Evolutionary conservation across 2,888 invertebrate genomes (phyloP).

Genomic region (Nymphalis urticae): DNA sequence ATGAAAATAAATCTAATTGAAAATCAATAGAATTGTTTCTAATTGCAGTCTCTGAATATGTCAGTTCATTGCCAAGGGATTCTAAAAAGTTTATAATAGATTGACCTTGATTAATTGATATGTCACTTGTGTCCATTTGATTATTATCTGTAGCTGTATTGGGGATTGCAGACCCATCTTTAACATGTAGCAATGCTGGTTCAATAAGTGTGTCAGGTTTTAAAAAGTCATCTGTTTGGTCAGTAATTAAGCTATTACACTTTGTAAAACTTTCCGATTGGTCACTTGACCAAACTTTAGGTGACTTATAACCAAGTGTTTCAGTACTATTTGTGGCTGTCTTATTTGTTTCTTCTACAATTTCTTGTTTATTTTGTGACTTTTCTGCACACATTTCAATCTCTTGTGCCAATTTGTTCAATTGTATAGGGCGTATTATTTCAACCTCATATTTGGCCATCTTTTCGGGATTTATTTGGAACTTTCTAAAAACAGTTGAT

Average conservation of each 20-base stretch:
- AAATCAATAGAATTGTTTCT: constrained; percentile 70
- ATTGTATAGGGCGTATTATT: constrained; percentile 59
- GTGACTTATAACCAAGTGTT: constrained; percentile 45
- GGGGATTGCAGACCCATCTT: constrained; percentile 39
- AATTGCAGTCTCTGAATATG: constrained; percentile 70
- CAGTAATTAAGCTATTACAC: constrained; percentile 55
- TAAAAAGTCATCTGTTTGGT: constrained; percentile 50
- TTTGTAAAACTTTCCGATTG: constrained; percentile 37
- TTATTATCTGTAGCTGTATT: constrained; percentile 36
- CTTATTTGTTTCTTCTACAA: constrained; percentile 56
- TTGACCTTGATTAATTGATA: constrained; percentile 54
- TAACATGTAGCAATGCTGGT: constrained; percentile 59
- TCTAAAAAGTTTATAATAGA: constrained; percentile 74
- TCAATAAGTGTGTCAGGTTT: constrained; percentile 60
- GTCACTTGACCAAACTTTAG: constrained; percentile 52
- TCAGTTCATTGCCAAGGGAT: constrained; percentile 64
- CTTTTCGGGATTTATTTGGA: constrained; percentile 70
- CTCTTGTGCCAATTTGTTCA: constrained; percentile 43
- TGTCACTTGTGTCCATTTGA: constrained; percentile 22
- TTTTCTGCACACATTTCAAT: constrained; percentile 26
- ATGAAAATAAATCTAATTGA: constrained; percentile 72
- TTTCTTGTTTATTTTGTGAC: constrained; percentile 46
- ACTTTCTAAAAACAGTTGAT: constrained; percentile 67
- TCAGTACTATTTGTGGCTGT: constrained; percentile 54
- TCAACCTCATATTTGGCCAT: constrained; percentile 64